Conservation (phyloP, 2,797 vertebrate genomes). For the Artibeus jamaicensis region DNA sequence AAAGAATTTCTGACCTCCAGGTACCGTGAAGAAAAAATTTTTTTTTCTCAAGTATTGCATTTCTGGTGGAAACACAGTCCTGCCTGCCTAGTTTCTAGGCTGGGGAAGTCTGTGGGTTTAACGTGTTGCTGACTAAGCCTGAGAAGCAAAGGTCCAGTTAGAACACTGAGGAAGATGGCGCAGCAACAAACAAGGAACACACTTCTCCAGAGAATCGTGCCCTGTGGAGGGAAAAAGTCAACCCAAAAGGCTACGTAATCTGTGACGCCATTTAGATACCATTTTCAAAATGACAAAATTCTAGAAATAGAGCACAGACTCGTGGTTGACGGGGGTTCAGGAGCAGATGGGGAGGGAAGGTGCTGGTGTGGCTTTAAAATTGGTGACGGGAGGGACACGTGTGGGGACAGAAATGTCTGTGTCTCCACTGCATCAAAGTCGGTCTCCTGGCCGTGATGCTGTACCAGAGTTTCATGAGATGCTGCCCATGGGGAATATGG, state of each 20-base stretch:
- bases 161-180: not conserved
- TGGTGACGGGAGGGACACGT: rapidly evolving
- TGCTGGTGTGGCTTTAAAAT: not conserved
- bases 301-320: not conserved
- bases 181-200: not conserved
- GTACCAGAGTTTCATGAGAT: not conserved
- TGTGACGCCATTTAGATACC: not conserved
- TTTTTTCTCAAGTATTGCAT: not conserved
- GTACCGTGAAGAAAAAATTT: not conserved
- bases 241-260: not conserved
- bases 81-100: not conserved
- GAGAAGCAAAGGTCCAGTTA: not conserved
- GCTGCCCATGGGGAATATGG: not conserved
- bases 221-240: not conserved
- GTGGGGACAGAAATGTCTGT: not conserved
- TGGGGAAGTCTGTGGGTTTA: not conserved
- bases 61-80: not conserved
- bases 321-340: rapidly evolving
- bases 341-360: not conserved
- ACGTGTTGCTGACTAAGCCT: not conserved
- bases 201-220: not conserved
- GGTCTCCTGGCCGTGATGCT: not conserved
- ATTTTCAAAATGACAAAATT: not conserved
- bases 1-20: not conserved
- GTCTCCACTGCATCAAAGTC: not conserved